phyloP scores from a whole-genome alignment of 2,888 invertebrate genomes.

The Cerastis rubricosa region DNA sequence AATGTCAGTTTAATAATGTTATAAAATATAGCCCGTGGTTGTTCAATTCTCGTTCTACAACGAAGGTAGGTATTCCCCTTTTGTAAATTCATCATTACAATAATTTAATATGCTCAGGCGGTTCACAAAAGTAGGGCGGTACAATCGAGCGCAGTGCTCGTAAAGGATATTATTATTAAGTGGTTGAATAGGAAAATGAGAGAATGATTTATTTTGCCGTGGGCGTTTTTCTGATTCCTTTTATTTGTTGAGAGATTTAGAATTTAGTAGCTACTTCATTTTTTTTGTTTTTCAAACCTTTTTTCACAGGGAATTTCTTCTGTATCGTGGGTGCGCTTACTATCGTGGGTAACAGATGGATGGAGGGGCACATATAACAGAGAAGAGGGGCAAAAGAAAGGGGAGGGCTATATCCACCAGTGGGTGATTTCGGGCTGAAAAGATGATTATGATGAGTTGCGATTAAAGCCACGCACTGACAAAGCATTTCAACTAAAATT shows the following conservation, averaged over 20 bases:
- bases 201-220: conserved; percentile 37
- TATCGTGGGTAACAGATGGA: too few species aligned
- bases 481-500: not conserved
- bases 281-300: too few species aligned
- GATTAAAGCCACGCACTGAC: not conserved
- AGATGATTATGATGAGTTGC: too few species aligned
- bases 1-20: conserved; percentile 65
- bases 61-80: conserved; percentile 64
- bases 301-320: too few species aligned
- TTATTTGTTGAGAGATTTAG: conserved; percentile 9
- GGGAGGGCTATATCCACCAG: too few species aligned
- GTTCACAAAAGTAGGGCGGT: conserved; percentile 63
- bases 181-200: conserved; percentile 44
- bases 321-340: too few species aligned
- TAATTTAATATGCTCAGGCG: conserved; percentile 72
- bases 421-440: too few species aligned
- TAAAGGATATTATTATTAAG: conserved; percentile 45
- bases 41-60: conserved; percentile 58
- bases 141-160: conserved; percentile 59
- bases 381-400: too few species aligned
- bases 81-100: conserved; percentile 73
- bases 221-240: conserved; percentile 10
- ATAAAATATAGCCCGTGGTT: conserved; percentile 61
- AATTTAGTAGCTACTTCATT: not conserved
- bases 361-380: too few species aligned